phyloP scores from a whole-genome alignment of 2,888 invertebrate species.

The Nomada flava region DNA sequence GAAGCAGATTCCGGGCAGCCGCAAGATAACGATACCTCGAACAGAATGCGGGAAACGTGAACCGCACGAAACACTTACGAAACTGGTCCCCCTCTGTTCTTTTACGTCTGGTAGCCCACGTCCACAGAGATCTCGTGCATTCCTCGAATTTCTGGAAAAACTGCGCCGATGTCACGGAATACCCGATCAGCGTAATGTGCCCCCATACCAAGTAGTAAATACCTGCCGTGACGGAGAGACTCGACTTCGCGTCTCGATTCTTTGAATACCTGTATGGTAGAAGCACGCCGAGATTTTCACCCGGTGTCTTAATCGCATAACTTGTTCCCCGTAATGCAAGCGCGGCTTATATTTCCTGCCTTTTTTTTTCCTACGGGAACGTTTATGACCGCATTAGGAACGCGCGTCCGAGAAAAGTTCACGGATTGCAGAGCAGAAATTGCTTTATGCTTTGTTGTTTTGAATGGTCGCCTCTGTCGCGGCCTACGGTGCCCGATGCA shows the following conservation, averaged over 20 bases:
- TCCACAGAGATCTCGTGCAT: constrained; percentile 53
- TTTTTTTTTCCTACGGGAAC: constrained; percentile 22
- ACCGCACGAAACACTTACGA: constrained; percentile 52
- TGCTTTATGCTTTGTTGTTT: constrained; percentile 23
- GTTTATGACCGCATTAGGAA: constrained; percentile 55
- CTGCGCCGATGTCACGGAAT: constrained; percentile 52
- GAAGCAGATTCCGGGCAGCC: constrained; percentile 10
- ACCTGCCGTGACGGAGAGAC: constrained; percentile 52
- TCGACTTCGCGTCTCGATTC: constrained; percentile 55
- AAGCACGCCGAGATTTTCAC: constrained; percentile 61
- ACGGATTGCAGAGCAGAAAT: constrained; percentile 57
- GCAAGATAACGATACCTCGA: constrained; percentile 33
- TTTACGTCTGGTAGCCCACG: constrained; percentile 16
- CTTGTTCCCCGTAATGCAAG: constrained; percentile 56
- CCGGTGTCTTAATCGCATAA: constrained; percentile 60
- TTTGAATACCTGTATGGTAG: constrained; percentile 64
- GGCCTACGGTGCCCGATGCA: background rate
- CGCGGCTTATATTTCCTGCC: constrained; percentile 59
- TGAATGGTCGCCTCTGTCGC: constrained; percentile 10
- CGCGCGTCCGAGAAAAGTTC: constrained; percentile 41
- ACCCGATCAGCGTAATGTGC: constrained; percentile 51
- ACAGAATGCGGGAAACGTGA: constrained; percentile 38
- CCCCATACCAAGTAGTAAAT: constrained; percentile 59
- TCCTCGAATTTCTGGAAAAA: constrained; percentile 61
- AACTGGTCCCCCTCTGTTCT: constrained; percentile 44